Conservation (phyloP, 1,140 invertebrate species). For the Sycophila sp. region DNA sequence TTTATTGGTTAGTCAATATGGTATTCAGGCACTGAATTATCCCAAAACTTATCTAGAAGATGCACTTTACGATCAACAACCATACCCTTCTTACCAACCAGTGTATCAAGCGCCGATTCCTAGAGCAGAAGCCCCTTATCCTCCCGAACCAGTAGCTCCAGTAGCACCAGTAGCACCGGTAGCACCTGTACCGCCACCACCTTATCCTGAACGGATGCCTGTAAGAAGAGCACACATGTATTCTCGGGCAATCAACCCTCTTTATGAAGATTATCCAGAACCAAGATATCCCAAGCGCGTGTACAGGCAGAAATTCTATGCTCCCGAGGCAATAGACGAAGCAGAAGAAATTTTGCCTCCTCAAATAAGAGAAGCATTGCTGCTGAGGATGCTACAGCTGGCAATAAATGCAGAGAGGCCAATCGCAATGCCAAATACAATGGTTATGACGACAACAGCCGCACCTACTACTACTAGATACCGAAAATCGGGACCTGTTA, state of each 20-base stretch:
- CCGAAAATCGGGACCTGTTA: conserved; percentile 57
- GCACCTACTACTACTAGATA: conserved; percentile 45
- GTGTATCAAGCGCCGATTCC: conserved; percentile 49
- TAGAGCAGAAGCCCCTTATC: conserved; percentile 63
- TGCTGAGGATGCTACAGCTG: conserved; percentile 75
- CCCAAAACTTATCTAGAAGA: conserved; percentile 61
- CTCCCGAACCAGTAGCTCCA: conserved; percentile 41
- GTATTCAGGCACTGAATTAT: conserved; percentile 58
- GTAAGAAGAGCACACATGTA: conserved; percentile 51
- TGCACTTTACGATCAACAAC: conserved; percentile 61
- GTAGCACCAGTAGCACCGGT: not conserved
- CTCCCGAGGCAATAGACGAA: conserved; percentile 53
- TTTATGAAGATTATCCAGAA: conserved; percentile 67
- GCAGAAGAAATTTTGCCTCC: conserved; percentile 72
- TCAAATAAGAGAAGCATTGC: conserved; percentile 73
- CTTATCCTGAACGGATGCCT: conserved; percentile 53
- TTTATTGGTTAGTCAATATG: conserved; percentile 60
- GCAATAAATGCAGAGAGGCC: conserved; percentile 74
- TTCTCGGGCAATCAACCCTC: conserved; percentile 43
- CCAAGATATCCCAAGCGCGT: conserved; percentile 55
- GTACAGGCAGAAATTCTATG: conserved; percentile 61
- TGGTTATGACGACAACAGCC: conserved; percentile 47
- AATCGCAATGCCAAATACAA: conserved; percentile 49
- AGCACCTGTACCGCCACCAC: not conserved
- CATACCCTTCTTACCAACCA: conserved; percentile 57